Evolutionary conservation across 1,140 invertebrate genomes (phyloP).

Genomic region (Elysia chlorotica): DNA sequence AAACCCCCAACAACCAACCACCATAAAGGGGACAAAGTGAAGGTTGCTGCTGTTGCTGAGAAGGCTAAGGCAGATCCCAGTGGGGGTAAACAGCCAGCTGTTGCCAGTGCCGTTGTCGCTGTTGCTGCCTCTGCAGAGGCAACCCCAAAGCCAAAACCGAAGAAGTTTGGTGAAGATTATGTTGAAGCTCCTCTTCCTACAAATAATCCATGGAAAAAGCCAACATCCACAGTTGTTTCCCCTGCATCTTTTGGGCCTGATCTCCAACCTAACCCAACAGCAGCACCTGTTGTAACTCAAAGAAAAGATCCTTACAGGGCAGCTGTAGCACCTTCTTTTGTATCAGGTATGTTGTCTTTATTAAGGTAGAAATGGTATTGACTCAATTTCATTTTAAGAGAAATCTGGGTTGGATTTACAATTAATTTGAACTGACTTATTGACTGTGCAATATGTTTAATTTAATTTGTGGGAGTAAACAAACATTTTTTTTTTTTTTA

Average conservation of each 20-base stretch:
- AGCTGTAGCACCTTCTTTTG: too few species aligned
- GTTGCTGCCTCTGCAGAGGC: neutral
- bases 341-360: too few species aligned
- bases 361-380: too few species aligned
- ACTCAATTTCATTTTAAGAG: too few species aligned
- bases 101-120: too few species aligned
- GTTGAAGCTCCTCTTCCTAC: constrained; percentile 12
- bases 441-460: too few species aligned
- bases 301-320: too few species aligned
- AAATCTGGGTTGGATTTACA: too few species aligned
- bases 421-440: too few species aligned
- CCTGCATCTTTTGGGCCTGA: neutral
- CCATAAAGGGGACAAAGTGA: neutral
- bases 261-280: neutral
- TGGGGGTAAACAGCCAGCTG: constrained; percentile 3
- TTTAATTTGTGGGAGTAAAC: too few species aligned
- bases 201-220: constrained; percentile 15
- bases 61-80: constrained; percentile 7
- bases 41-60: neutral
- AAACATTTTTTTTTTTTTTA: too few species aligned
- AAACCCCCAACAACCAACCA: neutral
- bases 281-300: too few species aligned
- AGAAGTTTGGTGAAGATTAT: constrained; percentile 19
- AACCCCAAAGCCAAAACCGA: constrained; percentile 6
- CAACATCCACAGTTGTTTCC: neutral